Conservation (phyloP, 2,797 vertebrate genomes). For the Erpetoichthys calabaricus region DNA sequence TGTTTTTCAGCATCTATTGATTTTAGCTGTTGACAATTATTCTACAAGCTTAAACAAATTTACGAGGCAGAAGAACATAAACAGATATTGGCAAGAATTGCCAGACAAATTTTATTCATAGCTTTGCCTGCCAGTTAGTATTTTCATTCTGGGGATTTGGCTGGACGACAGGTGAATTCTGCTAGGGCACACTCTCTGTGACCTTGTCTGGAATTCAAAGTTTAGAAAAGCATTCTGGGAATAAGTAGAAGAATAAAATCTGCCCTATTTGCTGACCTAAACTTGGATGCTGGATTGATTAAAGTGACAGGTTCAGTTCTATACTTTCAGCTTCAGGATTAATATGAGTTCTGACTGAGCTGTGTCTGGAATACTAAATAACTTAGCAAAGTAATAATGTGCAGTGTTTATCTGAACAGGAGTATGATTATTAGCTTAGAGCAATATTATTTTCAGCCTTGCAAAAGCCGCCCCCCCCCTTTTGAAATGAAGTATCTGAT, state of each 20-base stretch:
- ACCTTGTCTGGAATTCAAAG: conserved; percentile 10
- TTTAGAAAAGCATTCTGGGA: conserved; percentile 15
- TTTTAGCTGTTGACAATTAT: too few relatives aligned
- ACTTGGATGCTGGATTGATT: conserved; percentile 19
- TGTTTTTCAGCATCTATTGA: too few relatives aligned
- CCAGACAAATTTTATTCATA: conserved; percentile 19
- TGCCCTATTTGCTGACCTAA: conserved; percentile 13
- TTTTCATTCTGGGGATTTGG: conserved; percentile 3
- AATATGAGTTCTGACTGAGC: background rate
- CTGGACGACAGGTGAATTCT: conserved; percentile 4
- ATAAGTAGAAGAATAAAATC: conserved; percentile 9
- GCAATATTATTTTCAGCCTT: background rate
- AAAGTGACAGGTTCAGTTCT: conserved; percentile 11
- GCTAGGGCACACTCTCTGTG: background rate
- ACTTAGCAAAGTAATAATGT: background rate
- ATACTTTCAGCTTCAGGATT: background rate
- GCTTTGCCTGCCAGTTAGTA: conserved; percentile 7
- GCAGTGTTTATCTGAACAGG: conserved; percentile 1
- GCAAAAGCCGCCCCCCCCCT: too few relatives aligned
- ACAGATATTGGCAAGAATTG: background rate
- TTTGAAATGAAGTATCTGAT: too few relatives aligned
- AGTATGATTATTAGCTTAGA: background rate
- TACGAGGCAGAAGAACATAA: too few relatives aligned
- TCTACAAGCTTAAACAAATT: too few relatives aligned
- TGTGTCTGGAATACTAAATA: background rate